Evolutionary conservation across 2,113 vertebrate genomes (phyloP).

Genomic region (Myrmophylax atrothorax): DNA sequence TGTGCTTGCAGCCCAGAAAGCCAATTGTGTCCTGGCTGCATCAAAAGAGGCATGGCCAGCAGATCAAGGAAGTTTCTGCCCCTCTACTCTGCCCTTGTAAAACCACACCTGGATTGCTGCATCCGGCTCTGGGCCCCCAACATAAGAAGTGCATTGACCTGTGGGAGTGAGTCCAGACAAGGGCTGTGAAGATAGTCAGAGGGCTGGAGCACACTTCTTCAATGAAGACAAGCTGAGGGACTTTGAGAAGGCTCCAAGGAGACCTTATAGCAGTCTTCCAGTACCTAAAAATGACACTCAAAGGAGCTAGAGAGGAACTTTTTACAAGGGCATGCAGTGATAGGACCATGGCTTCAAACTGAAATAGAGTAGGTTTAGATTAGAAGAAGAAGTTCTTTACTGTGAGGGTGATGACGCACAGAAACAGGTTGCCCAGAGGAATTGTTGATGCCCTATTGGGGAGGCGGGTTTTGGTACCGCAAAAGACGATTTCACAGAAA

Average conservation of each 20-base stretch:
- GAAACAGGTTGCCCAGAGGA: background rate
- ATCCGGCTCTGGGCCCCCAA: fast-evolving
- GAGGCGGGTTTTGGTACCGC: no score
- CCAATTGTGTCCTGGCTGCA: background rate
- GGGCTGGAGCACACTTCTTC: background rate
- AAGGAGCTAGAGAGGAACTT: background rate
- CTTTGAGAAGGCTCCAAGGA: background rate
- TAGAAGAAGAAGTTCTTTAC: background rate
- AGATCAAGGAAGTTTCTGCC: background rate
- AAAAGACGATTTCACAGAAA: no score
- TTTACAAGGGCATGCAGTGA: background rate
- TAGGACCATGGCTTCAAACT: background rate
- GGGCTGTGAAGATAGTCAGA: background rate
- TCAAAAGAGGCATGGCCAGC: background rate
- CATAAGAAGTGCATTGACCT: background rate
- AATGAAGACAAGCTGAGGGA: background rate
- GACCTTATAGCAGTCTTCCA: background rate
- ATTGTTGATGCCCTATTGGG: background rate
- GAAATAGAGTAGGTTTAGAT: background rate
- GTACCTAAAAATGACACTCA: background rate
- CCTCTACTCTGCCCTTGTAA: background rate
- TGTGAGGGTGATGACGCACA: background rate
- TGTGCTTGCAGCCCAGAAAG: background rate
- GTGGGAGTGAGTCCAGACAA: background rate
- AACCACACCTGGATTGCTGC: background rate